A percentile compares a stretch with the other conserved stretches of the same genome.
These are phyloP conservation scores for Prorops nasuta DNA, from an alignment of 1,140 invertebrate species.

Conservation along the genomic window DNA sequence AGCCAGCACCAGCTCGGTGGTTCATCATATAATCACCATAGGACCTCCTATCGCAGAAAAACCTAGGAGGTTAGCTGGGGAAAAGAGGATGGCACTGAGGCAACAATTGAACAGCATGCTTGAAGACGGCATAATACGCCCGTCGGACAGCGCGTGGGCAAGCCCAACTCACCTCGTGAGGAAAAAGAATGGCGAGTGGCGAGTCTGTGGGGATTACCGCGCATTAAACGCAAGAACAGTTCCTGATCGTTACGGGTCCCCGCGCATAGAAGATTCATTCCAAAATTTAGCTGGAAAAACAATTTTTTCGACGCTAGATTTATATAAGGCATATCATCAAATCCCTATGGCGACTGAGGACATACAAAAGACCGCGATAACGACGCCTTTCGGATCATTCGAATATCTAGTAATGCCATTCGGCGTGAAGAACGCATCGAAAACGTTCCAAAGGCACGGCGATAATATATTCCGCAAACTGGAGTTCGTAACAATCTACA, in stretches of 20 bases:
- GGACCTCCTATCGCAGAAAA: background rate
- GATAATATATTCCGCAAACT: background rate
- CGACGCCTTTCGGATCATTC: background rate
- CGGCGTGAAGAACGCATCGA: background rate
- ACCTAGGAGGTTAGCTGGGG: background rate
- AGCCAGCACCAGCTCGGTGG: background rate
- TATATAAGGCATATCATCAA: background rate
- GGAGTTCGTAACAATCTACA: background rate
- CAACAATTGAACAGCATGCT: background rate
- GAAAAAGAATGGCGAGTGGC: background rate
- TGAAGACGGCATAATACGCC: background rate
- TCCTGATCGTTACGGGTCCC: background rate
- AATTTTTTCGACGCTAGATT: background rate
- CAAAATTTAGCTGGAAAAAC: background rate
- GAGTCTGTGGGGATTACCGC: background rate
- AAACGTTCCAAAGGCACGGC: background rate
- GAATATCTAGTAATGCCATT: background rate
- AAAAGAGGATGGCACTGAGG: background rate
- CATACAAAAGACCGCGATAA: slow-evolving; percentile 3
- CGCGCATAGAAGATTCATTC: background rate
- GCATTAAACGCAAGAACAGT: background rate
- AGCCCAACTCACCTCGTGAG: background rate
- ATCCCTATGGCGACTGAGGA: background rate
- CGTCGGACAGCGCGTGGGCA: background rate
- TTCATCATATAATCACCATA: background rate